Conservation (phyloP, 2,888 invertebrate genomes). For the Troides oblongomaculatus region DNA sequence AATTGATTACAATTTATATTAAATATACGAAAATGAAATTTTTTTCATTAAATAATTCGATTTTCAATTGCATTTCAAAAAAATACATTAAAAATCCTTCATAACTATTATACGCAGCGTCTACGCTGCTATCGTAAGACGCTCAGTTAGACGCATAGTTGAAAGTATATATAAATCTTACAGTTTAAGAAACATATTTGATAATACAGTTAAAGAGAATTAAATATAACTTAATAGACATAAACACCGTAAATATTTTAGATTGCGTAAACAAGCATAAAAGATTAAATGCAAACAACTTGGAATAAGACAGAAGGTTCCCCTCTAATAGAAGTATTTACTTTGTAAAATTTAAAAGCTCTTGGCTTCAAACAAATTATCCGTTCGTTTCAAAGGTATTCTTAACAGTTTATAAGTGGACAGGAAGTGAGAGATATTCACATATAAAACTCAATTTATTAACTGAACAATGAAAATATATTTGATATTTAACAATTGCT, state of each 20-base stretch:
- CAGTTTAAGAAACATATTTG: neutral
- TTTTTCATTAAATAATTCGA: too few species aligned
- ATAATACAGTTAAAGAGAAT: neutral
- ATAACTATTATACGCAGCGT: too few species aligned
- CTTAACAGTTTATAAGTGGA: conserved; percentile 19
- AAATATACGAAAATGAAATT: too few species aligned
- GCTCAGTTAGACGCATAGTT: too few species aligned
- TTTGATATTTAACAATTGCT: too few species aligned
- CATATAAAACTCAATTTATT: too few species aligned
- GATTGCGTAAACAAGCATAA: neutral
- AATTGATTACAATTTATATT: neutral
- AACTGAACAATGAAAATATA: too few species aligned
- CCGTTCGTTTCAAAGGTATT: conserved; percentile 31
- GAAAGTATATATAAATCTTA: neutral
- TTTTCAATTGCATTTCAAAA: too few species aligned
- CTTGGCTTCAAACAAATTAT: conserved; percentile 53
- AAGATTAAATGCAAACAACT: conserved; percentile 21
- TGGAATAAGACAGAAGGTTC: conserved; percentile 14
- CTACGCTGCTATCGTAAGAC: too few species aligned
- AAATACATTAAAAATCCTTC: too few species aligned
- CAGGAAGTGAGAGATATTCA: neutral
- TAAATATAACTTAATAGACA: neutral
- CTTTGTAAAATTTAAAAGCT: conserved; percentile 46
- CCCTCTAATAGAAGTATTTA: conserved; percentile 39
- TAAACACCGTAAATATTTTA: neutral